Conservation (phyloP, 2,113 vertebrate species). For the Pelecanoides urinatrix region DNA sequence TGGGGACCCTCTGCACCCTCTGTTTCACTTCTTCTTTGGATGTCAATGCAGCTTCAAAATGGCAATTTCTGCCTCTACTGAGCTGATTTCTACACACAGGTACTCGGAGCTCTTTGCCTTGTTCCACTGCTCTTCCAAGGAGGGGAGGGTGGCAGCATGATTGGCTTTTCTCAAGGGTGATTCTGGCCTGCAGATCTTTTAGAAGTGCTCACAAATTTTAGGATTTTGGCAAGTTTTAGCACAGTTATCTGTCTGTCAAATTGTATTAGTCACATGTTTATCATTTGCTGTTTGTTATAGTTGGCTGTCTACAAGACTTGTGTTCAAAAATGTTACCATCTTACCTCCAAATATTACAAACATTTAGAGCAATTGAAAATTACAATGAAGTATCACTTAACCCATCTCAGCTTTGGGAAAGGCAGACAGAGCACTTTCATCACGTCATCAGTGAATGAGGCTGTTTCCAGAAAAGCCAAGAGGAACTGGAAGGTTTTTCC, state of each 20-base stretch:
- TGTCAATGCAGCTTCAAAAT: neutral
- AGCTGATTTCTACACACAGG: neutral
- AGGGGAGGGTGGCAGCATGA: neutral
- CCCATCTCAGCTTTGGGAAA: neutral
- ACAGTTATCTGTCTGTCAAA: neutral
- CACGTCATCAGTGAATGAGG: neutral
- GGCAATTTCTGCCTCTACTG: neutral
- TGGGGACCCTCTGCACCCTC: neutral
- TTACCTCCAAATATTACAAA: neutral
- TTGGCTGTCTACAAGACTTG: neutral
- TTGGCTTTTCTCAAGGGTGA: neutral
- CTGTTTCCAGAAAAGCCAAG: neutral
- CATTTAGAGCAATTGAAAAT: neutral
- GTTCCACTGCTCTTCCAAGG: neutral
- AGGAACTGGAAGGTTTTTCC: neutral
- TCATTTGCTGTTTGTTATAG: neutral
- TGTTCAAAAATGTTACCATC: neutral
- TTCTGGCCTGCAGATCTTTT: neutral
- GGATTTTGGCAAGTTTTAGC: neutral
- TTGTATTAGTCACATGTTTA: neutral
- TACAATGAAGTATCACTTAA: neutral
- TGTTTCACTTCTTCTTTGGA: neutral
- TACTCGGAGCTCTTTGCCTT: neutral
- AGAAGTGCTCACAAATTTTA: neutral
- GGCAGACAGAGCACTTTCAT: neutral